These are phyloP conservation scores for Drosophila gunungcola DNA, from an alignment of 1,140 invertebrate genomes.

Conservation along the genomic window DNA sequence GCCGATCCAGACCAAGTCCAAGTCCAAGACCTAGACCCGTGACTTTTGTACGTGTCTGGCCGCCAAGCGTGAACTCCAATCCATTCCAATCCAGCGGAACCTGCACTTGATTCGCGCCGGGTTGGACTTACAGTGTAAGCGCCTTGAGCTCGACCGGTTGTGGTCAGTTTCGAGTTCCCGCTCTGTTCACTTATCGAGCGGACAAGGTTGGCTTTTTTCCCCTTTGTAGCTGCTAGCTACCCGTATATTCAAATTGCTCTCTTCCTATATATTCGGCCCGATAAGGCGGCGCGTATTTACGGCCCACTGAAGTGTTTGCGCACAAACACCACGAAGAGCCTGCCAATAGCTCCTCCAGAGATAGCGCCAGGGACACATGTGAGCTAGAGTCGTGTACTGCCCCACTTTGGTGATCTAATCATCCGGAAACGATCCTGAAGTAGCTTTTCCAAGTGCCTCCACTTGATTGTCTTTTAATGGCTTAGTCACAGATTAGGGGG, in stretches of 20 bases:
- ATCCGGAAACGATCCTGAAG: background rate
- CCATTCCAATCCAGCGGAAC: slow-evolving; percentile 19
- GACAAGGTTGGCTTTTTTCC: slow-evolving; percentile 60
- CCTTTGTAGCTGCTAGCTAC: background rate
- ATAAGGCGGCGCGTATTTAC: slow-evolving; percentile 31
- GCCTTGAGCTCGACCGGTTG: slow-evolving; percentile 75
- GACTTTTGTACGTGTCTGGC: slow-evolving; percentile 23
- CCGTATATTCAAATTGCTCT: slow-evolving; percentile 44
- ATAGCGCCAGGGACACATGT: slow-evolving; percentile 37
- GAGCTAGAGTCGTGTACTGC: background rate
- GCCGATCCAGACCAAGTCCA: slow-evolving; percentile 5
- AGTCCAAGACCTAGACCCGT: slow-evolving; percentile 25
- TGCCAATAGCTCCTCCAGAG: slow-evolving; percentile 29
- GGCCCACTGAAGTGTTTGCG: slow-evolving; percentile 33
- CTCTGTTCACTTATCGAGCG: slow-evolving; percentile 48
- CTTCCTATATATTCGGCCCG: slow-evolving; percentile 42
- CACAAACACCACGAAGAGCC: slow-evolving; percentile 22
- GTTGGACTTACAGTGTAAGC: slow-evolving; percentile 52
- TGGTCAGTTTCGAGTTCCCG: slow-evolving; percentile 57
- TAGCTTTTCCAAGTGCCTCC: too few relatives aligned
- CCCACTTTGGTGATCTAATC: slow-evolving; percentile 40
- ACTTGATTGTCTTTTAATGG: background rate
- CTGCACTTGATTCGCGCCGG: slow-evolving; percentile 29
- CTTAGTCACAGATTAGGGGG: background rate
- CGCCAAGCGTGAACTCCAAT: slow-evolving; percentile 59